Evolutionary conservation across 1,140 invertebrate species (phyloP), one percentile per base, ranked within the genome.

Genomic region (Aricia agestis): DNA sequence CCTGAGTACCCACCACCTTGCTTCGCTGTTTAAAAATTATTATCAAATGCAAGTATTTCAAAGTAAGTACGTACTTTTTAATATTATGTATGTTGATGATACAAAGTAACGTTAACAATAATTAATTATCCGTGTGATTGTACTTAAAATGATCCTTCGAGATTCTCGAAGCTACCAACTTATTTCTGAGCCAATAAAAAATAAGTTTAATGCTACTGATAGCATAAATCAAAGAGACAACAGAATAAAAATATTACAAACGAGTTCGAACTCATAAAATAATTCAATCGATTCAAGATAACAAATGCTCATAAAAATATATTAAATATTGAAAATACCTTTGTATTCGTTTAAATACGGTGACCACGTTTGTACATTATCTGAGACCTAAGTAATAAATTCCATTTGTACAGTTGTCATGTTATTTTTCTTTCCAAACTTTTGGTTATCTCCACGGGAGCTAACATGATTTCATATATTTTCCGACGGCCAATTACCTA

Each of bases 361-460:
- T 63, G 59, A 25, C 59, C 59, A 63, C 18, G 19, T 63, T 63
- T 63, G 9, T 13, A 11, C 18, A 19, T 19, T 19, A 19, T 69
- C 52, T 45, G 42, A 58, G 17, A 61, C 36, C 32, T 65, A 42
- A 70, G 58, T 61, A 71, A 74, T 74, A 73, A 77, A 74, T 77
- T 74, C 70, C 45, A 42, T 71, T 42, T 74, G 73, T 71, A 63
- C 67, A 59, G 66, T 72, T 77, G 69, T 72, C 63, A 68, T 76
- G 70, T 74, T 76, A 74, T 76, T 71, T 74, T 75, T 75, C 67
- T 73, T 68, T 74, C 41, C 73, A 68, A 72, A 72, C 67, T 76
- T 83, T 80, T 82, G 69, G 79, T 77, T 79, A 71, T 71, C 86
- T 65, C 87, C 69, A 78, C 84, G 82, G 83, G 87, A 85, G 86